Evolutionary conservation across 1,140 invertebrate species (phyloP).

Genomic region (Diabrotica undecimpunctata): DNA sequence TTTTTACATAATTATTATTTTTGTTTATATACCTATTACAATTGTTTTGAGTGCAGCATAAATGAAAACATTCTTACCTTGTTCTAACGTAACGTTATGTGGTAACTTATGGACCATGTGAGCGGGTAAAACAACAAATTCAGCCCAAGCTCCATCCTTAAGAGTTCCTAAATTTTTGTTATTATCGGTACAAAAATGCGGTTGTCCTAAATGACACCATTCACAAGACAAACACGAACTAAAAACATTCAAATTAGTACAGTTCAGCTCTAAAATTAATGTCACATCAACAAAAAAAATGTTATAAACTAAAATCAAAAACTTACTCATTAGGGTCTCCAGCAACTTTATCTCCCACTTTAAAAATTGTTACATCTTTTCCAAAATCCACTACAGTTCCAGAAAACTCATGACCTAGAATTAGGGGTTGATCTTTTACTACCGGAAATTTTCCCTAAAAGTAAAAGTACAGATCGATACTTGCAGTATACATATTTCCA

Average conservation of each 20-base stretch:
- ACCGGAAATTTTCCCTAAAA: slow-evolving; percentile 60
- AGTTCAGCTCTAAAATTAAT: background rate
- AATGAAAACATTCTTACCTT: slow-evolving; percentile 46
- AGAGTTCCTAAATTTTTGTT: slow-evolving; percentile 64
- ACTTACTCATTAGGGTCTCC: slow-evolving; percentile 62
- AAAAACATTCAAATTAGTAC: slow-evolving; percentile 17
- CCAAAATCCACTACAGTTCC: slow-evolving; percentile 59
- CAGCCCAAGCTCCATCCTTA: slow-evolving; percentile 63
- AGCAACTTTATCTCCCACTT: slow-evolving; percentile 61
- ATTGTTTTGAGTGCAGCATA: background rate
- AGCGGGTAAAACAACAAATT: slow-evolving; percentile 58
- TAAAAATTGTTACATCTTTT: slow-evolving; percentile 53
- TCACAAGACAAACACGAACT: slow-evolving; percentile 58
- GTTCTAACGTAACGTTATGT: slow-evolving; percentile 51
- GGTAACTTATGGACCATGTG: slow-evolving; percentile 57
- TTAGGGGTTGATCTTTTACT: slow-evolving; percentile 50
- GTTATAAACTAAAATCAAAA: background rate
- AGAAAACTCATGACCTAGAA: slow-evolving; percentile 67
- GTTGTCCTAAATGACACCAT: slow-evolving; percentile 57
- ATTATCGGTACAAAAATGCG: slow-evolving; percentile 61
- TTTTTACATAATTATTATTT: too few species aligned
- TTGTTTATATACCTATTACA: too few species aligned
- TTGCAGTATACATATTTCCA: background rate
- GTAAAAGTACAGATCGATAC: background rate
- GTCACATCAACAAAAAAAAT: background rate